phyloP scores from a whole-genome alignment of 2,797 vertebrate genomes.

The Lates japonicus region DNA sequence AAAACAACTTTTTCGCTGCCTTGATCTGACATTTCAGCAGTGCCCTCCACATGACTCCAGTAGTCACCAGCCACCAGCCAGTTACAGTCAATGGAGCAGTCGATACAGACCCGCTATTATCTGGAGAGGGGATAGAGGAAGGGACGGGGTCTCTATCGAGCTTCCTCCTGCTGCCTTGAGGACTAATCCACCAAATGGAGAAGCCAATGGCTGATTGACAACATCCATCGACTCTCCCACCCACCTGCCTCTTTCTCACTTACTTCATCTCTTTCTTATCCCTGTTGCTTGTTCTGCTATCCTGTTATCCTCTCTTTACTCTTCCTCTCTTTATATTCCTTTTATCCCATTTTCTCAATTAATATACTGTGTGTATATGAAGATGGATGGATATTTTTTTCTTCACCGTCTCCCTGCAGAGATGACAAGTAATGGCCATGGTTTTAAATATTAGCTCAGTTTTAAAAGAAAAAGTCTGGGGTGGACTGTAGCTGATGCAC shows the following conservation, averaged over 20 bases:
- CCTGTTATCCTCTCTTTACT: conserved; percentile 15
- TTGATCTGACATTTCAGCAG: conserved; percentile 66
- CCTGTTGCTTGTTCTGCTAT: conserved; percentile 37
- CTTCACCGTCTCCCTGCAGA: conserved; percentile 9
- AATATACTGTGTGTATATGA: neutral
- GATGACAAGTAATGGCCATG: neutral
- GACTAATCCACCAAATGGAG: conserved; percentile 79
- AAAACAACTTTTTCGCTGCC: conserved; percentile 57
- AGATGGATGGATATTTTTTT: conserved; percentile 5
- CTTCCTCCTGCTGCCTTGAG: conserved; percentile 67
- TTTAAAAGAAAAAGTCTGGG: conserved; percentile 18
- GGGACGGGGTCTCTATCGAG: conserved; percentile 74
- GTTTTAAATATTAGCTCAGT: conserved; percentile 40
- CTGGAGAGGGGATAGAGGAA: conserved; percentile 72
- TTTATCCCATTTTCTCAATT: conserved; percentile 16
- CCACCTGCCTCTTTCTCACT: conserved; percentile 52
- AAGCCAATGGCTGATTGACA: conserved; percentile 80
- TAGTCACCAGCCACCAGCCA: conserved; percentile 59
- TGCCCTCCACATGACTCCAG: conserved; percentile 68
- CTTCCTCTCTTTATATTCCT: neutral
- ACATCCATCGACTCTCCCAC: conserved; percentile 59
- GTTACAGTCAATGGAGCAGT: conserved; percentile 72
- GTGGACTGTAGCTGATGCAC: conserved; percentile 4
- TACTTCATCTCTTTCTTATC: conserved; percentile 58
- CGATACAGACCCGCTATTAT: conserved; percentile 76